Conservation (phyloP, 2,888 invertebrate species). For the Leptopterna dolabrata region DNA sequence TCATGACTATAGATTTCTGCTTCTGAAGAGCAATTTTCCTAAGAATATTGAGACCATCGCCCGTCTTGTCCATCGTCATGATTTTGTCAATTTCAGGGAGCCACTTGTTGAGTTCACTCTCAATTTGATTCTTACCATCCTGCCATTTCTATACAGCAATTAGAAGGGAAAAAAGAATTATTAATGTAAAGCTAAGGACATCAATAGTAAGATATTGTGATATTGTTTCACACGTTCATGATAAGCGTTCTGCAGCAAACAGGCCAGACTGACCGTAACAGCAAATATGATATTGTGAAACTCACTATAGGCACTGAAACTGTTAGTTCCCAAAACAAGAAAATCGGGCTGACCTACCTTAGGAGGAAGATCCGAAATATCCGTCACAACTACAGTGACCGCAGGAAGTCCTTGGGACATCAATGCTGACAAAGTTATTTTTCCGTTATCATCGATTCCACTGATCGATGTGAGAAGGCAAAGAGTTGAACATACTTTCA, state of each 20-base stretch:
- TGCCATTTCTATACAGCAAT: slow-evolving; percentile 71
- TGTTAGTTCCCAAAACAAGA: no score
- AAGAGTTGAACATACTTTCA: slow-evolving; percentile 88
- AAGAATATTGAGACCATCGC: slow-evolving; percentile 81
- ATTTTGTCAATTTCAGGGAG: slow-evolving; percentile 83
- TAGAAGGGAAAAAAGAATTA: not conserved
- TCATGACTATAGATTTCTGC: slow-evolving; percentile 77
- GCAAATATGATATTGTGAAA: no score
- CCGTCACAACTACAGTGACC: slow-evolving; percentile 79
- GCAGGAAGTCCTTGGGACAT: slow-evolving; percentile 88
- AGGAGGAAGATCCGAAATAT: slow-evolving; percentile 78
- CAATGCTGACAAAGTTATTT: slow-evolving; percentile 77
- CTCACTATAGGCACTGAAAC: no score
- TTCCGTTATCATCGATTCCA: slow-evolving; percentile 81
- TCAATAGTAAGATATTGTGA: no score
- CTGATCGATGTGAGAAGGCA: slow-evolving; percentile 81
- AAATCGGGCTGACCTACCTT: slow-evolving; percentile 70
- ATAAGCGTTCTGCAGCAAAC: no score
- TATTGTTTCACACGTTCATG: no score
- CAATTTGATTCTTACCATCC: slow-evolving; percentile 76
- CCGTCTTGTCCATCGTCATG: slow-evolving; percentile 78
- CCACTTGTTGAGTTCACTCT: slow-evolving; percentile 76
- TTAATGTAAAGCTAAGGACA: not conserved
- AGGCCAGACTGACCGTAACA: no score
- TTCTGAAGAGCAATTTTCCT: slow-evolving; percentile 86